These are phyloP conservation scores for Scolopax bukidnonensis DNA, from an alignment of 2,797 vertebrate species.

Conservation along the genomic window DNA sequence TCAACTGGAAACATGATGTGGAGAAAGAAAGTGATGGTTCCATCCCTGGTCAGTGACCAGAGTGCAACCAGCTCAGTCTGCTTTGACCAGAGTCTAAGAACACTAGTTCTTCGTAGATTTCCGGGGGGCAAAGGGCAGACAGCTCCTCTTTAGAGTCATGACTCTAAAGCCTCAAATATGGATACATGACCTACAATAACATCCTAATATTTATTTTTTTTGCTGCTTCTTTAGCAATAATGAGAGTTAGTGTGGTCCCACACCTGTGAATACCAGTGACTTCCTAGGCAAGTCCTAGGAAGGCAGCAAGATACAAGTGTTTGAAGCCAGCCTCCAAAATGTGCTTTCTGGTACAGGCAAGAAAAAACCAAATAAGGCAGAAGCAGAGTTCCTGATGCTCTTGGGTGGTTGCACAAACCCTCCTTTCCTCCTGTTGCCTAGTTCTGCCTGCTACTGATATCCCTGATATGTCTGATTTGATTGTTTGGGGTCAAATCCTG, in stretches of 20 bases:
- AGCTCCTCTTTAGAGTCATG: conserved; percentile 21
- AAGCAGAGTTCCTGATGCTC: background rate
- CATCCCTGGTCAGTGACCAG: background rate
- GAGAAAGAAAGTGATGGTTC: background rate
- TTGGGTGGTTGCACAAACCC: background rate
- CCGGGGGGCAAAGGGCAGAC: conserved; percentile 6
- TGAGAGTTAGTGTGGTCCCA: background rate
- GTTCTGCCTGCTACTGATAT: background rate
- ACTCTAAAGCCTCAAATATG: background rate
- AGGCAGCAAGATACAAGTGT: background rate
- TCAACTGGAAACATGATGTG: background rate
- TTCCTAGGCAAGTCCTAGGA: background rate
- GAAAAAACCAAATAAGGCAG: background rate
- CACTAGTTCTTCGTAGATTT: background rate
- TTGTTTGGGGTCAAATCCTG: conserved; percentile 3
- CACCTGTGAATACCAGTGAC: background rate
- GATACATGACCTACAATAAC: background rate
- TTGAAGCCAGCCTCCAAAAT: background rate
- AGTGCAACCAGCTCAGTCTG: background rate
- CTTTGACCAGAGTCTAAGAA: conserved; percentile 3
- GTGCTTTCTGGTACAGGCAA: background rate
- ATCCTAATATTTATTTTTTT: background rate
- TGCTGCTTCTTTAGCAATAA: background rate
- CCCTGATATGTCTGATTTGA: background rate
- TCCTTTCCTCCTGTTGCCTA: background rate